Evolutionary conservation across 2,113 vertebrate species (phyloP).

Genomic region (Gavialis gangeticus): DNA sequence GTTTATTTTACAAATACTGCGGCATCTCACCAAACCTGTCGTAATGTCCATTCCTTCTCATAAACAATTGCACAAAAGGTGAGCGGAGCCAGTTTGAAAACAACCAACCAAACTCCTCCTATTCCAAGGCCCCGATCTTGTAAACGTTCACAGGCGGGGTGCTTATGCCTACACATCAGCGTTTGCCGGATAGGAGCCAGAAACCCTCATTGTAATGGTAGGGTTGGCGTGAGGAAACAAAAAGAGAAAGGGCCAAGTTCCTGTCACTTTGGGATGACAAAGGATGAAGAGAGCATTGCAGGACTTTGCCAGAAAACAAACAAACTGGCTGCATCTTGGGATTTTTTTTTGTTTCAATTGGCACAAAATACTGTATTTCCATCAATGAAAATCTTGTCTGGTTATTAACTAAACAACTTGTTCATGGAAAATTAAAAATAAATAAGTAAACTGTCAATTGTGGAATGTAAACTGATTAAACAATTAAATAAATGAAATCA

Average conservation of each 20-base stretch:
- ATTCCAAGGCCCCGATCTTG: slow-evolving; percentile 58
- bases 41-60: slow-evolving; percentile 78
- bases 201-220: slow-evolving; percentile 50
- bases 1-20: slow-evolving; percentile 74
- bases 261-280: slow-evolving; percentile 51
- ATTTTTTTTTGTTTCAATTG: slow-evolving; percentile 76
- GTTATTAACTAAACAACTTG: slow-evolving; percentile 83
- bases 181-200: slow-evolving; percentile 18
- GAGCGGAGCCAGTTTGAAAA: slow-evolving; percentile 68
- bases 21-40: slow-evolving; percentile 74
- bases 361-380: slow-evolving; percentile 81
- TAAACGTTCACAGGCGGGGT: not conserved
- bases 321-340: slow-evolving; percentile 70
- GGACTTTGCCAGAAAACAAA: slow-evolving; percentile 57
- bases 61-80: slow-evolving; percentile 71
- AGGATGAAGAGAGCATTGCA: slow-evolving; percentile 62
- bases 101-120: slow-evolving; percentile 2
- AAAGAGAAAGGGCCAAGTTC: slow-evolving; percentile 57
- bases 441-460: slow-evolving; percentile 85
- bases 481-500: slow-evolving; percentile 83
- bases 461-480: slow-evolving; percentile 90
- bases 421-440: slow-evolving; percentile 80
- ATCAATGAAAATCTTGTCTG: slow-evolving; percentile 80
- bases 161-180: not conserved
- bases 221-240: slow-evolving; percentile 62